Evolutionary conservation across 2,113 vertebrate species (phyloP), one percentile per base, ranked within the genome.

Genomic region (Cyprinodon variegatus): DNA sequence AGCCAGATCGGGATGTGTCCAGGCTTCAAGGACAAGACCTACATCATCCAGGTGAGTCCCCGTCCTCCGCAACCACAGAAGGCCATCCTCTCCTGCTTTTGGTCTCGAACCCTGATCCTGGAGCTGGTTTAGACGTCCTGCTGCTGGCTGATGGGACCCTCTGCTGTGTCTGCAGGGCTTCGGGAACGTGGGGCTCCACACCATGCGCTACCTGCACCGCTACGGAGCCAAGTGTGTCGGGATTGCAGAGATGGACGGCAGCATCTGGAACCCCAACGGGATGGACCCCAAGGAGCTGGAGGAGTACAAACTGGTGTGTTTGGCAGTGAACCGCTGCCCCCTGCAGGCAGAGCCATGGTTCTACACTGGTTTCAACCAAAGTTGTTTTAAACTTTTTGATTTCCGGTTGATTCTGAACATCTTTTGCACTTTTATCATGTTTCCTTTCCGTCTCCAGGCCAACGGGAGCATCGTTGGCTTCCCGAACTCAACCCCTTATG

Each of bases 121-220:
- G 29, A 29, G 29, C 29, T 29, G 29, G 29, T 29, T 29, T 29
- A 29, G 29, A 29, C 29, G 29, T 29, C 29, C 29, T 29, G 29
- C 29, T 29, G 29, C 29, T 29, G 29, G 29, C 41, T 6, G 4
- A 9, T 41, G 41, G 41, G 48, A 13, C 14, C 57, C 64, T 82
- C 43, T 20, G 38, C 17, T 74, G 43, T 41, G 67, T 76, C 68
- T 65, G 68, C 78, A 94, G 93, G 93, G 94, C 29, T 99, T 99
- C 17, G 98, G 98, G 65, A 99, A 99, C 0, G 98, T 99, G 75
- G 98, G 98, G 12, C 92, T 99, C n/a, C 98, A 99, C 88, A 95
- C 96, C 13, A 99, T 99, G 97, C 96, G 98, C 13, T 99, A 99
- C 41, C 94, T 99, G 61, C 97, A 98, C 88, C 97, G 97, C 5